Conservation (phyloP, 2,797 vertebrate genomes). For the Gallinago stenura region DNA sequence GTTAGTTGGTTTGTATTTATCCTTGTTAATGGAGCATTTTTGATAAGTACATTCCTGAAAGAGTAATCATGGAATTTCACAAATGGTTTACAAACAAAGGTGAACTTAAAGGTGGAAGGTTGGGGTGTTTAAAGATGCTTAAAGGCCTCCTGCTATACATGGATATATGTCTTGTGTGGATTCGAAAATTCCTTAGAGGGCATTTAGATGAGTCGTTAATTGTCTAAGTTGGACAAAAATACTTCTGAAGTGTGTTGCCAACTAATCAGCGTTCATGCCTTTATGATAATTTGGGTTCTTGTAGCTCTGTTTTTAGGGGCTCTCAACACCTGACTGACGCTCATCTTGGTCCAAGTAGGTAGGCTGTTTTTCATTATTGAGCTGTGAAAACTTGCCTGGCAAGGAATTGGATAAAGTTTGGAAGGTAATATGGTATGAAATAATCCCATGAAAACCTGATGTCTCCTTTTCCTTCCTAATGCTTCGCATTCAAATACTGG, state of each 20-base stretch:
- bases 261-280: background rate
- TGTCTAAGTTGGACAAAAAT: background rate
- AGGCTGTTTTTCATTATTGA: background rate
- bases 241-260: background rate
- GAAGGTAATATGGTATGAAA: background rate
- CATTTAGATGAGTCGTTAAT: background rate
- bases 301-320: background rate
- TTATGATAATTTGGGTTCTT: background rate
- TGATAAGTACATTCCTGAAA: background rate
- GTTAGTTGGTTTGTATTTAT: background rate
- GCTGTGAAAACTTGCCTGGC: background rate
- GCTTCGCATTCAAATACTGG: background rate
- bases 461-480: background rate
- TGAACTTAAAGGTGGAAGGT: background rate
- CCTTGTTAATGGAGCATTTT: background rate
- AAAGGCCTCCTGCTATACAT: accelerated
- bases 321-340: background rate
- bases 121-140: background rate
- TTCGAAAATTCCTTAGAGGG: background rate
- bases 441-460: background rate
- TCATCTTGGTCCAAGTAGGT: background rate
- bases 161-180: background rate
- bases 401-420: background rate
- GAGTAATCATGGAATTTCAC: background rate
- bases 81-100: background rate